Percentiles rank a stretch among this genome's conserved stretches.
Conservation (phyloP, 1,140 invertebrate genomes). For the Zaprionus tsacasi region DNA sequence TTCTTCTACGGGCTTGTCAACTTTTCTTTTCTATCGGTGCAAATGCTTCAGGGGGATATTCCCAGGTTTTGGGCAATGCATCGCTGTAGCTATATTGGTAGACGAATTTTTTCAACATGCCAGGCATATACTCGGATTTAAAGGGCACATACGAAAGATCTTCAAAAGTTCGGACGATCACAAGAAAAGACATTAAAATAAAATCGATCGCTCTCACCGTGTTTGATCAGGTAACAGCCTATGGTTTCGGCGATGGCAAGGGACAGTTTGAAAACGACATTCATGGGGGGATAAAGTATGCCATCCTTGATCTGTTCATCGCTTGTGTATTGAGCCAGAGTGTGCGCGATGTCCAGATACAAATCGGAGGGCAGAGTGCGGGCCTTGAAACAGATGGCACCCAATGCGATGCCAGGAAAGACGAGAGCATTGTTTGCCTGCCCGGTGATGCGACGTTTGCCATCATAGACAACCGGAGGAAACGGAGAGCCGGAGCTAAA, state of each 20-base stretch:
- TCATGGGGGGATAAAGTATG: conserved; percentile 95
- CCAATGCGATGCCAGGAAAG: conserved; percentile 96
- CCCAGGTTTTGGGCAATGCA: conserved; percentile 34
- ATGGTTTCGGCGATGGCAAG: conserved; percentile 94
- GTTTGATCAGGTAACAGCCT: conserved; percentile 92
- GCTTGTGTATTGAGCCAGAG: conserved; percentile 91
- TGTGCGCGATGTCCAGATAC: conserved; percentile 94
- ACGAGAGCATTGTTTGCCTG: conserved; percentile 99
- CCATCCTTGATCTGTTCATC: conserved; percentile 92
- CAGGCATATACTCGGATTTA: conserved; percentile 19
- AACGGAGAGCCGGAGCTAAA: conserved; percentile 98
- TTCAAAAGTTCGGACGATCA: not conserved
- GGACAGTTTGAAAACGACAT: conserved; percentile 93
- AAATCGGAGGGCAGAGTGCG: conserved; percentile 92
- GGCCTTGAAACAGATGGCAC: conserved; percentile 91
- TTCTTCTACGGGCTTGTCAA: no score
- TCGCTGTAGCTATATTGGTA: conserved; percentile 31
- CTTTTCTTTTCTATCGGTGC: not conserved
- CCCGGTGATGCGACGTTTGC: conserved; percentile 91
- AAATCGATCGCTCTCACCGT: conserved; percentile 23
- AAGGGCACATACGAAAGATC: conserved; percentile 28
- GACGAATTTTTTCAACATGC: not conserved
- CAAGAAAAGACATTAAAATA: not conserved
- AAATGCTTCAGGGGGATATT: not conserved
- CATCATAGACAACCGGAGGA: conserved; percentile 91